Conservation (phyloP, 2,797 vertebrate genomes). For the Apodemus agrarius region DNA sequence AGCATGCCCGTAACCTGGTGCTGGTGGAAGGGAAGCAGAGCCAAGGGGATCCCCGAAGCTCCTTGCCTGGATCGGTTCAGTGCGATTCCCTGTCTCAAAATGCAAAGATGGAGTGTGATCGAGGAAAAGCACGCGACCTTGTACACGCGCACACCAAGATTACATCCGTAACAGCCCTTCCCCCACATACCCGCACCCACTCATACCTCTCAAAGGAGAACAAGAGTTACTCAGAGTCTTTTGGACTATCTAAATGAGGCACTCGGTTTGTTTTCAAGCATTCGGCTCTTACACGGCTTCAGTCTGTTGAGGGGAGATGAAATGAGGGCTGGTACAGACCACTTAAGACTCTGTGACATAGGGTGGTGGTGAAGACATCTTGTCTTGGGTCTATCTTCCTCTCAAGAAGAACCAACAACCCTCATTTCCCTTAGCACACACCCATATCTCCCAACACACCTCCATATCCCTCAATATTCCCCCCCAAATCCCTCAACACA, state of each 20-base stretch:
- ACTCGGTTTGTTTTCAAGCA: background rate
- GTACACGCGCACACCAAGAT: background rate
- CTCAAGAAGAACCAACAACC: background rate
- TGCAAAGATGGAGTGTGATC: background rate
- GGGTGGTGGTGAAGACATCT: background rate
- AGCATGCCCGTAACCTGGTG: background rate
- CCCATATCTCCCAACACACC: no score
- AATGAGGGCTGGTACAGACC: background rate
- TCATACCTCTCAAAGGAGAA: background rate
- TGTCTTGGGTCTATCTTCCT: conserved; percentile 18
- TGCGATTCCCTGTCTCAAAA: background rate
- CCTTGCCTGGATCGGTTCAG: background rate
- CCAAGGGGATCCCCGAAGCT: background rate
- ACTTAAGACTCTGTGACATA: background rate
- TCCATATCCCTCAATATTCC: no score
- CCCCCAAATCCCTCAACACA: no score
- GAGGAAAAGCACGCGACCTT: background rate
- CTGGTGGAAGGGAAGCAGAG: background rate
- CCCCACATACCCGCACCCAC: background rate
- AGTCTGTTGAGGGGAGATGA: background rate
- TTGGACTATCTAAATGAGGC: background rate
- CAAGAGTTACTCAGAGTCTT: background rate
- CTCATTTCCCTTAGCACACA: no score
- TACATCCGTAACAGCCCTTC: background rate
- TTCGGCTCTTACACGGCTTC: background rate